Percentiles rank a stretch among this genome's conserved stretches.
These are phyloP conservation scores for Microtus richardsoni DNA, from an alignment of 2,113 vertebrate species.

Conservation along the genomic window DNA sequence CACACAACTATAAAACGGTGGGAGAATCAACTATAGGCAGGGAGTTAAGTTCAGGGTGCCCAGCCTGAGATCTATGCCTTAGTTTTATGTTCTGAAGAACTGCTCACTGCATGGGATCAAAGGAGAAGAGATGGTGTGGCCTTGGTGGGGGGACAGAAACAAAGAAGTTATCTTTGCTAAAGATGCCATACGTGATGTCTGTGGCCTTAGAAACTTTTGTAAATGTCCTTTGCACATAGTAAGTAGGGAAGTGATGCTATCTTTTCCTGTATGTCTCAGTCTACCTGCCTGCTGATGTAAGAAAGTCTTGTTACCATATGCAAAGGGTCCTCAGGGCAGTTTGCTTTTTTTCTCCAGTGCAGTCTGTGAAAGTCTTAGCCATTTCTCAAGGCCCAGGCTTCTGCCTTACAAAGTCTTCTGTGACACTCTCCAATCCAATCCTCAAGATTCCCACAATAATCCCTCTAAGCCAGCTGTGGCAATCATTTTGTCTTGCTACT, in stretches of 20 bases:
- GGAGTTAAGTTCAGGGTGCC: not conserved
- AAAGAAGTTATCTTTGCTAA: conserved; percentile 17
- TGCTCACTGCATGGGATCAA: not conserved
- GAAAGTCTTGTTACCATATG: not conserved
- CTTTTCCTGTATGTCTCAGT: not conserved
- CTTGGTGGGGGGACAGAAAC: not conserved
- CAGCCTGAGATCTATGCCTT: not conserved
- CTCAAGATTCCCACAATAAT: not conserved
- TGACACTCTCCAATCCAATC: not conserved
- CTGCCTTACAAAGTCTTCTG: not conserved
- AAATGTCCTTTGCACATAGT: not conserved
- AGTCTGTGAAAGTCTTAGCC: not conserved
- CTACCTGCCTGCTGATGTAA: not conserved
- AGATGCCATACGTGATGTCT: not conserved
- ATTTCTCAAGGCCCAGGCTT: not conserved
- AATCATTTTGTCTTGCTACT: not conserved
- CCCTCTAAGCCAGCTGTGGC: not conserved
- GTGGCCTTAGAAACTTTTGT: not conserved
- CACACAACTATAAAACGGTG: not conserved
- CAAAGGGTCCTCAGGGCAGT: rapidly evolving
- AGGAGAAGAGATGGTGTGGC: not conserved
- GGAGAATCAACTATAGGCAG: not conserved
- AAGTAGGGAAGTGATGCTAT: not conserved
- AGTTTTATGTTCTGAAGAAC: conserved; percentile 12
- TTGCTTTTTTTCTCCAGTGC: not conserved